Conservation (phyloP, 2,113 vertebrate species). For the Prunella fulvescens region DNA sequence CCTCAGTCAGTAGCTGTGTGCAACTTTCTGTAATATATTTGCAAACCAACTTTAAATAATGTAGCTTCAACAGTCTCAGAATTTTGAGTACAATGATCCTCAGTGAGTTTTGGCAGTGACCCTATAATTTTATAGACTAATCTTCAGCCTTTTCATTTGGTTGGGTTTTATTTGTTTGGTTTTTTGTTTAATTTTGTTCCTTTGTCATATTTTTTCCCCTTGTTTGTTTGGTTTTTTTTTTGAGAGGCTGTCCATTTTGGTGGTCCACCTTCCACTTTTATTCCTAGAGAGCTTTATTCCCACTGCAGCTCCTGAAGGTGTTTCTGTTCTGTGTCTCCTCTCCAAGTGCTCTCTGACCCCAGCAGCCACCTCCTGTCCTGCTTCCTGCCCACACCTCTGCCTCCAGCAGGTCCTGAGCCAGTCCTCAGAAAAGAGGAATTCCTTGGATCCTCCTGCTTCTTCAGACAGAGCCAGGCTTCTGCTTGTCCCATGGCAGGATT, state of each 20-base stretch:
- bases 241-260: not conserved
- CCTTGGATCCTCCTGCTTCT: not conserved
- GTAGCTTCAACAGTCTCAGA: not conserved
- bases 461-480: not conserved
- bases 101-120: not conserved
- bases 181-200: not conserved
- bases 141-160: not conserved
- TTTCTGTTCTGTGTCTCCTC: not conserved
- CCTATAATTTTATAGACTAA: not conserved
- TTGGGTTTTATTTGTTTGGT: not conserved
- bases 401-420: not conserved
- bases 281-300: not conserved
- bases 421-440: not conserved
- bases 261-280: not conserved
- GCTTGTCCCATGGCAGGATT: not conserved
- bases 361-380: not conserved
- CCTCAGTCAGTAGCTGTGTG: not conserved
- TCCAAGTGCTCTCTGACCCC: not conserved
- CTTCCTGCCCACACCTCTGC: not conserved
- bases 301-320: not conserved
- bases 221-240: not conserved
- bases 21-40: not conserved
- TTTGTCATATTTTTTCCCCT: not conserved
- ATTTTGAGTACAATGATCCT: not conserved
- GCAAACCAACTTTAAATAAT: not conserved